These are phyloP conservation scores for Xestia c-nigrum DNA, from an alignment of 2,888 invertebrate genomes.

Conservation along the genomic window DNA sequence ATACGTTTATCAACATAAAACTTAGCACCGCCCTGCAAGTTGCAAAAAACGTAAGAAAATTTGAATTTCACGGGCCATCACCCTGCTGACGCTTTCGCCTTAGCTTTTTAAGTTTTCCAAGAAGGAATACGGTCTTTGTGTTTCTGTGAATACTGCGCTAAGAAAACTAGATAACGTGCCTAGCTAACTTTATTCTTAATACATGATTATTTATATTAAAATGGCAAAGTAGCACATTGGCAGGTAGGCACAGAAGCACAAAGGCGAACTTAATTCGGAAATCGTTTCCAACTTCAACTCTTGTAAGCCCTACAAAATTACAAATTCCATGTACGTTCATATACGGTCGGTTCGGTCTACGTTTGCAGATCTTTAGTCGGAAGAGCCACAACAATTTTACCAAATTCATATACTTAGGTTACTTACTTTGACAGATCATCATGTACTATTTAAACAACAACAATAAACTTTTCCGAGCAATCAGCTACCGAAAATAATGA, in stretches of 20 bases:
- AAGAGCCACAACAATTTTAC: neutral
- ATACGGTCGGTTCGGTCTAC: fast-evolving
- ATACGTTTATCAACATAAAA: no score
- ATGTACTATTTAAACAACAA: neutral
- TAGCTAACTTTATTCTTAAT: neutral
- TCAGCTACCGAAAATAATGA: neutral
- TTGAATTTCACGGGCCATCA: no score
- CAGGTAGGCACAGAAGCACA: no score
- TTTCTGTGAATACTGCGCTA: neutral
- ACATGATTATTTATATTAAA: neutral
- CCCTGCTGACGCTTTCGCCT: no score
- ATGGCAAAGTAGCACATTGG: neutral
- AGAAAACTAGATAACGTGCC: neutral
- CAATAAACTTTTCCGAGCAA: neutral
- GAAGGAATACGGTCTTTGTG: neutral
- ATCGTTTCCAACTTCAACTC: neutral
- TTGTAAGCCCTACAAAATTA: neutral
- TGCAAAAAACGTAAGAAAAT: no score
- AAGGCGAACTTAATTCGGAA: neutral
- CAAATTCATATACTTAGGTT: no score
- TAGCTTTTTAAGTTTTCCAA: neutral
- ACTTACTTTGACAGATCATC: neutral
- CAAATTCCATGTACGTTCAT: neutral
- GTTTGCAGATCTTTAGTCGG: neutral
- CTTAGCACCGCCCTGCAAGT: no score